phyloP scores from a whole-genome alignment of 2,888 invertebrate species.

The Blera fallax region DNA sequence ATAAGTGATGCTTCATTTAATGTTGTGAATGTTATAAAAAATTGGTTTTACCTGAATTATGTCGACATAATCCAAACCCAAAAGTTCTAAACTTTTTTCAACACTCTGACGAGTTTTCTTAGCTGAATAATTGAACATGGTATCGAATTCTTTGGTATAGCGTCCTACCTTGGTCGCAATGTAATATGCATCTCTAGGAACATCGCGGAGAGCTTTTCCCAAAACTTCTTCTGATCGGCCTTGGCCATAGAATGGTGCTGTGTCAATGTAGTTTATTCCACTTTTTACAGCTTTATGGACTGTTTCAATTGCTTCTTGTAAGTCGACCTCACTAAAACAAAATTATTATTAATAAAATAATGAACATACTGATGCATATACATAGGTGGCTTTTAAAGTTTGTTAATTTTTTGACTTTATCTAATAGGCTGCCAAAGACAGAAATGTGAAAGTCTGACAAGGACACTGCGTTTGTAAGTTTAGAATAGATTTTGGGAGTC shows the following conservation, averaged over 20 bases:
- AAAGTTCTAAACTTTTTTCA: conserved; percentile 87
- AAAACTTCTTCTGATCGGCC: conserved; percentile 91
- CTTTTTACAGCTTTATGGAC: conserved; percentile 87
- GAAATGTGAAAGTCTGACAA: no score
- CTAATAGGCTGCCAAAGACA: no score
- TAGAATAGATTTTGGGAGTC: no score
- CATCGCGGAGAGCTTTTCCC: conserved; percentile 90
- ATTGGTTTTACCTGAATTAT: conserved; percentile 88
- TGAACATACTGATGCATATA: no score
- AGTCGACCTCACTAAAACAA: conserved; percentile 84
- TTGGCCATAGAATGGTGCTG: conserved; percentile 96
- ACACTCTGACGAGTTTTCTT: conserved; percentile 89
- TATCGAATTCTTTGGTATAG: conserved; percentile 86
- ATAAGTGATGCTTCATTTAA: neutral
- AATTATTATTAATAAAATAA: no score
- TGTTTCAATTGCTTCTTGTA: conserved; percentile 86
- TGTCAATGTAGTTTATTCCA: conserved; percentile 96
- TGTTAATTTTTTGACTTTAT: no score
- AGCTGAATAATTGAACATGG: conserved; percentile 93
- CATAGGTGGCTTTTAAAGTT: no score
- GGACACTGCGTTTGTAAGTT: no score
- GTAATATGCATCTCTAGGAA: conserved; percentile 92
- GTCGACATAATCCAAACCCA: conserved; percentile 93
- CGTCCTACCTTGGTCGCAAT: conserved; percentile 96
- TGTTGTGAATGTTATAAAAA: neutral